These are phyloP conservation scores for Drosophila albomicans DNA, from an alignment of 1,140 invertebrate genomes.

Conservation along the genomic window DNA sequence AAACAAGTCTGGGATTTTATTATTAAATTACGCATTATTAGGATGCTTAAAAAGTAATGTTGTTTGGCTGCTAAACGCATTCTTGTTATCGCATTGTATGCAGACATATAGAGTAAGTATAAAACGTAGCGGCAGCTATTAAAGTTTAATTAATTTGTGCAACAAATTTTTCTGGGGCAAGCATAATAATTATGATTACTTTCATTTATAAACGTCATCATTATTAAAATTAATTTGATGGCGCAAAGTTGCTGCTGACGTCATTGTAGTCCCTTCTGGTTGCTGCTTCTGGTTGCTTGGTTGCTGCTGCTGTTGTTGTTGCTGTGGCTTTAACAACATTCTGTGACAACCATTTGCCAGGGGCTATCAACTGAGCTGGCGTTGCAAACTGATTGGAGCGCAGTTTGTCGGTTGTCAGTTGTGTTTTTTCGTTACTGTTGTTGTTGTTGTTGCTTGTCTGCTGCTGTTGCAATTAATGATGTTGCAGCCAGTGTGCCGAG, in stretches of 20 bases:
- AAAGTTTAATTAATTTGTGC: conserved; percentile 40
- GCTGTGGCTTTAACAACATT: conserved; percentile 39
- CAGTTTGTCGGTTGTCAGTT: conserved; percentile 32
- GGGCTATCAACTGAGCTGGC: conserved; percentile 20
- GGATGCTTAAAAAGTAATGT: conserved; percentile 5
- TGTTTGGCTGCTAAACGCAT: conserved; percentile 13
- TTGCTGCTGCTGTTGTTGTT: conserved; percentile 5
- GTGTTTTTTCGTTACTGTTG: conserved; percentile 3
- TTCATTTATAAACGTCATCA: conserved; percentile 52
- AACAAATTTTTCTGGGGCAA: conserved; percentile 33
- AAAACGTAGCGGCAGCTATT: conserved; percentile 5
- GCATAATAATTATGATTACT: conserved; percentile 42
- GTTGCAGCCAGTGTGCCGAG: conserved; percentile 25
- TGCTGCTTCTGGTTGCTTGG: conserved; percentile 7
- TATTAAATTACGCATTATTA: conserved; percentile 14
- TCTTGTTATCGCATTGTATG: conserved; percentile 22
- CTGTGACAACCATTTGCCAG: conserved; percentile 46
- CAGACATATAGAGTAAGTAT: neutral
- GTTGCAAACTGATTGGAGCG: conserved; percentile 45
- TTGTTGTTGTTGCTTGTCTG: neutral
- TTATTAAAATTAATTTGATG: conserved; percentile 58
- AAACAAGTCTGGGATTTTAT: neutral
- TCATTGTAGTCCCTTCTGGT: conserved; percentile 16
- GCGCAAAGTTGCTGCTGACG: conserved; percentile 48
- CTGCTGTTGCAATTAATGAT: conserved; percentile 47